Evolutionary conservation across 2,113 vertebrate species (phyloP), one percentile per base, ranked within the genome.

Genomic region (Haemorhous mexicanus): DNA sequence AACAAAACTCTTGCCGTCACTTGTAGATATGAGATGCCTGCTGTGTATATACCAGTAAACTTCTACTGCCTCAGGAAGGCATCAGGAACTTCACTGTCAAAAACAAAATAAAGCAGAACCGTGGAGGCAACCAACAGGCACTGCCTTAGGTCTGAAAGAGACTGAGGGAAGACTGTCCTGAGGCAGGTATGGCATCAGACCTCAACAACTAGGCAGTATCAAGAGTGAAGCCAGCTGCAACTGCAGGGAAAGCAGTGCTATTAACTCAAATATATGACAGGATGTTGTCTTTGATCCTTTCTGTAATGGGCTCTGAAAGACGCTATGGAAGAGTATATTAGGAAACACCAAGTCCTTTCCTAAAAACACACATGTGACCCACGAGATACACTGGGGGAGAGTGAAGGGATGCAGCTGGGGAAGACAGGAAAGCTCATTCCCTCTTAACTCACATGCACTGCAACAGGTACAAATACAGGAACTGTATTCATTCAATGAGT

Each of bases 181-280:
- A 83, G 12, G 22, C 33, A 73, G 15, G 20, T 43, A 41, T 11
- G 26, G 53, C 27, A 89, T 3, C 1, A 0, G 5, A 81, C 18
- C 41, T 70, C 37, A 39, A 53, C 26, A 67, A 37, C 28, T 7
- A 69, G 30, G 8, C 83, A 75, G 16, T 1, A 15, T 3, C 17
- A 32, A 37, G 39, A 63, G 27, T 4, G 4, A 26, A 84, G 49
- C 33, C 73, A 66, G 18, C 16, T 41, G 10, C 61, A 49, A 14
- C 32, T 73, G 26, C 15, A 55, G 59, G 55, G 23, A 66, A 53
- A 50, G 32, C 13, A 41, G 44, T 2, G 4, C 32, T 20, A 58
- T 47, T 24, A 24, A n/a, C 32, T 53, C 53, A 61, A 28, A 62
- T 14, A 7, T 6, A 23, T 0, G 21, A 30, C 0, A 17, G 11